Percentiles rank a stretch among this genome's conserved stretches.
Conservation (phyloP, 2,113 vertebrate genomes). For the Engystomops pustulosus region DNA sequence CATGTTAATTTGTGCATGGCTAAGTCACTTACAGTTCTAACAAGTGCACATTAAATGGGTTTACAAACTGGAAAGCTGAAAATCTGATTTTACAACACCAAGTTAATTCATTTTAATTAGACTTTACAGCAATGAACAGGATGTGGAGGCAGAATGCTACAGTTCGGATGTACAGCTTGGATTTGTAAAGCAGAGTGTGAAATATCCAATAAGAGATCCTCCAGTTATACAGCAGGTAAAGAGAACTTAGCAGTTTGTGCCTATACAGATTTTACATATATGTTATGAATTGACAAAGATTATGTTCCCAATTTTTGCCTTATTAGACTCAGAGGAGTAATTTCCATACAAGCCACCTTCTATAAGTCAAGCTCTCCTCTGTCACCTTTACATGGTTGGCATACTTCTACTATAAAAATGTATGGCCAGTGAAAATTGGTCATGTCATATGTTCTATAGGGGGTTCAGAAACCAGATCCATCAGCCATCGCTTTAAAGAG, state of each 20-base stretch:
- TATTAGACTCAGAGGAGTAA: background rate
- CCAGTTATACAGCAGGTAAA: conserved; percentile 32
- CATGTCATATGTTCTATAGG: too few species aligned
- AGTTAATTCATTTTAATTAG: conserved; percentile 62
- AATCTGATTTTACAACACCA: conserved; percentile 25
- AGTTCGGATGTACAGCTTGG: background rate
- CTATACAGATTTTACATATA: background rate
- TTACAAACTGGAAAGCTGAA: conserved; percentile 35
- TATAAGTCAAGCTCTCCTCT: too few species aligned
- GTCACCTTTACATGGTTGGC: too few species aligned
- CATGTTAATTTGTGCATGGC: background rate
- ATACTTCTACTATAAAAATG: too few species aligned
- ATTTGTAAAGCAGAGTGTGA: background rate
- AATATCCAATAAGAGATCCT: background rate
- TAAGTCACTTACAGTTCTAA: conserved; percentile 7
- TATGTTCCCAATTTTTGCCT: background rate
- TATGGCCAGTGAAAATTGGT: too few species aligned
- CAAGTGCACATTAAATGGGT: conserved; percentile 29
- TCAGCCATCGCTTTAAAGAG: too few species aligned
- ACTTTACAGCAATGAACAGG: conserved; percentile 41
- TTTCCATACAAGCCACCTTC: too few species aligned
- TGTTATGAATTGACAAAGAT: too few species aligned
- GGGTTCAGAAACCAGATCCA: too few species aligned
- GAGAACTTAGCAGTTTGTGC: too few species aligned
- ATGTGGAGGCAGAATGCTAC: background rate